Percentiles rank a stretch among this genome's conserved stretches.
These are phyloP conservation scores for Cardiocondyla obscurior DNA, from an alignment of 1,140 invertebrate species.

Conservation along the genomic window DNA sequence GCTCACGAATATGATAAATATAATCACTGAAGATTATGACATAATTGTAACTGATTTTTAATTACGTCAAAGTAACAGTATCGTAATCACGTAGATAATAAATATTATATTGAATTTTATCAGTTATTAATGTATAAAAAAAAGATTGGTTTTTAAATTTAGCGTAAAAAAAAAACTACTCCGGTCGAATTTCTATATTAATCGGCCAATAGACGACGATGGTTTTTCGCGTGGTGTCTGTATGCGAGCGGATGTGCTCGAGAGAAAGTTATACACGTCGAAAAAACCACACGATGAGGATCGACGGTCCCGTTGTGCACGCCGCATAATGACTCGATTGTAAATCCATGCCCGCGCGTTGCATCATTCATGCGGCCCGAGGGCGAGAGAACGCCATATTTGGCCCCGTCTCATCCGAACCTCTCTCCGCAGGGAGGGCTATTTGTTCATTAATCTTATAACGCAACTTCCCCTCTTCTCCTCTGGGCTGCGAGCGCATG, in stretches of 20 bases:
- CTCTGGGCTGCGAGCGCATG: constrained; percentile 39
- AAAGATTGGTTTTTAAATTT: neutral
- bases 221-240: neutral
- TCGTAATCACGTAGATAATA: neutral
- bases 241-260: neutral
- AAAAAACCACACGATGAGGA: constrained; percentile 30
- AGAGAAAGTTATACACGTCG: constrained; percentile 45
- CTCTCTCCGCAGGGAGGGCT: constrained; percentile 66
- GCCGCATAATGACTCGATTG: constrained; percentile 77
- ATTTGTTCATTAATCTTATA: constrained; percentile 81
- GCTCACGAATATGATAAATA: neutral
- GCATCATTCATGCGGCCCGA: constrained; percentile 75
- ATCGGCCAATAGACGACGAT: neutral
- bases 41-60: neutral
- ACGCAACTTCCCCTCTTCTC: constrained; percentile 69
- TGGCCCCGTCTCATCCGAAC: constrained; percentile 66
- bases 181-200: neutral
- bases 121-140: neutral
- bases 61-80: neutral
- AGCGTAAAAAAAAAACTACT: neutral
- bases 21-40: neutral
- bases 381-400: constrained; percentile 73
- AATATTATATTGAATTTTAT: neutral
- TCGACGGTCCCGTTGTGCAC: constrained; percentile 72
- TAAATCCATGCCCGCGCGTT: constrained; percentile 75